phyloP scores from a whole-genome alignment of 2,888 invertebrate species.

The Oscheius sp. region DNA sequence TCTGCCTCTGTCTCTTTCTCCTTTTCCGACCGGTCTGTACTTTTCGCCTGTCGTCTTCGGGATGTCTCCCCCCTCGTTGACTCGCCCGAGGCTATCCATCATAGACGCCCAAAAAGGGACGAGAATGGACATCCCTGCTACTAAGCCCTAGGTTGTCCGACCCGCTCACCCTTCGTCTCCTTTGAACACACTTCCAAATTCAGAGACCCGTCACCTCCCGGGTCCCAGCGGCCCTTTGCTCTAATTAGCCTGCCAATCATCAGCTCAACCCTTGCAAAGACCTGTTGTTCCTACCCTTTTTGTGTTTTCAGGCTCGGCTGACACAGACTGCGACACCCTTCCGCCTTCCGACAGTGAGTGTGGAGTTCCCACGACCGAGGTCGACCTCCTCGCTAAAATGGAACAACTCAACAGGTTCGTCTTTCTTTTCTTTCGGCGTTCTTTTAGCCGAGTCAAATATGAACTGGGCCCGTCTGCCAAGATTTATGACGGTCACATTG shows the following conservation, averaged over 20 bases:
- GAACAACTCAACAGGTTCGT: constrained; percentile 70
- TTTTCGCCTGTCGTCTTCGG: constrained; percentile 1
- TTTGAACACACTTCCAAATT: too few species aligned
- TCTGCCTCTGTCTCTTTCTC: not conserved
- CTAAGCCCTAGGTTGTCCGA: not conserved
- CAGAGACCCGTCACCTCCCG: too few species aligned
- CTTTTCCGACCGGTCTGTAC: not conserved
- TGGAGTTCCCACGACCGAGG: constrained; percentile 49
- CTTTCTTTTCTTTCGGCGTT: not conserved
- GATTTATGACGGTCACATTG: constrained; percentile 8
- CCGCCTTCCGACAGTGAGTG: constrained; percentile 54
- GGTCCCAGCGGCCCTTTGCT: constrained; percentile 25
- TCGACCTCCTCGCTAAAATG: constrained; percentile 68
- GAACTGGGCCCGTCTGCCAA: not conserved
- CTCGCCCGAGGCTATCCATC: constrained; percentile 25
- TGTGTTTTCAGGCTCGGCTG: constrained; percentile 52
- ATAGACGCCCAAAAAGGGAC: constrained; percentile 31
- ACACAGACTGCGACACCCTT: constrained; percentile 67
- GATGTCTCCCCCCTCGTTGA: constrained; percentile 16
- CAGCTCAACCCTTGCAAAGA: constrained; percentile 28
- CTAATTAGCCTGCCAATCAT: constrained; percentile 34
- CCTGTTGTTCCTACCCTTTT: constrained; percentile 12
- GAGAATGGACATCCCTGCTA: constrained; percentile 22
- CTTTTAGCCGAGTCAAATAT: not conserved
- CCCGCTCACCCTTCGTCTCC: not conserved